Evolutionary conservation across 2,113 vertebrate genomes (phyloP).

Genomic region (Hippoglossus stenolepis): DNA sequence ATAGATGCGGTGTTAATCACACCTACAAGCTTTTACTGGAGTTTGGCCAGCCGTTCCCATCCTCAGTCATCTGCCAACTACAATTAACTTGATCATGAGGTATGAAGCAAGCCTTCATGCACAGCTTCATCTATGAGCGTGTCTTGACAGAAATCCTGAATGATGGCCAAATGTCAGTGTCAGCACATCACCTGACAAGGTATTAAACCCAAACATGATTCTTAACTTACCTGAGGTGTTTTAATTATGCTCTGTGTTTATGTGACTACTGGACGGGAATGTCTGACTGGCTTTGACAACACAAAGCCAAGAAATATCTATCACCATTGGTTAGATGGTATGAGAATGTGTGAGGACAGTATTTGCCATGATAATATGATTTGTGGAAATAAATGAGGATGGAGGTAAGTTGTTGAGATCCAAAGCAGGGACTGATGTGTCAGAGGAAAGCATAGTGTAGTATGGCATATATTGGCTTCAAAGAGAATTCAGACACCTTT

Average conservation of each 20-base stretch:
- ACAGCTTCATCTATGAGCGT: background rate
- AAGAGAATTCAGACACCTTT: no score
- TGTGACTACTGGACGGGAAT: conserved; percentile 2
- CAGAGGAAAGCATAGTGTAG: background rate
- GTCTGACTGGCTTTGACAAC: conserved; percentile 7
- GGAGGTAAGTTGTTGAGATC: background rate
- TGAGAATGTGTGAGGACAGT: conserved; percentile 12
- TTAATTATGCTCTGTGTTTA: conserved; percentile 40
- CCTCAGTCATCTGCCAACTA: conserved; percentile 28
- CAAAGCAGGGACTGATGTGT: background rate
- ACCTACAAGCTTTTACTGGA: background rate
- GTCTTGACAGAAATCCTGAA: conserved; percentile 29
- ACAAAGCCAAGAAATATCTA: conserved; percentile 15
- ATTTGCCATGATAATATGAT: conserved; percentile 16
- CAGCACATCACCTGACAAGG: conserved; percentile 42
- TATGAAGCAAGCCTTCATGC: conserved; percentile 13
- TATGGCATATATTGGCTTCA: no score
- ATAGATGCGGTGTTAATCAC: conserved; percentile 4
- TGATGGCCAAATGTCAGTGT: conserved; percentile 29
- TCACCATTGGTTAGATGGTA: background rate
- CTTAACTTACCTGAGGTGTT: conserved; percentile 41
- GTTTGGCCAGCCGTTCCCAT: conserved; percentile 6
- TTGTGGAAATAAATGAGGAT: conserved; percentile 7
- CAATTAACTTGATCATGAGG: conserved; percentile 18
- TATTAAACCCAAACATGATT: conserved; percentile 11